Evolutionary conservation across 2,888 invertebrate genomes (phyloP), one percentile per base, ranked within the genome.

Genomic region (Chloromyia formosa): DNA sequence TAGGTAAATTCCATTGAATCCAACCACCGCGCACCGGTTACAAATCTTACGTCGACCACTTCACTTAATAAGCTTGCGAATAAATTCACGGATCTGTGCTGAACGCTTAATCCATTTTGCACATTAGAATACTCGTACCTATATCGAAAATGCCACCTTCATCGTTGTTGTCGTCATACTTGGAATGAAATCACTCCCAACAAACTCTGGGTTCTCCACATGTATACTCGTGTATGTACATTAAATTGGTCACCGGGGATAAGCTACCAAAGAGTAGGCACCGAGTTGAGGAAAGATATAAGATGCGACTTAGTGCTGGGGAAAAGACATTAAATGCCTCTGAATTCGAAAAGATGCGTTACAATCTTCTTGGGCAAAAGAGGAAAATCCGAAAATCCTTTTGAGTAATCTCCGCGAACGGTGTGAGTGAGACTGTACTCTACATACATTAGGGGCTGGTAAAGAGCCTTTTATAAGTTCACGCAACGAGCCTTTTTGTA

Each of bases 401-500:
- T 60, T 35, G 56, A 62, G 62, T 61, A 73, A 73, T 73, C 73
- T 62, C 22, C 27, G 27, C 60, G 20, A 23, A 16, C 22, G 45
- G 49, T 69, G 60, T 72, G 54, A 18, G 27, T n/a, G 27, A n/a
- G 10, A n/a, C 42, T 23, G 12, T 56, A 20, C 27, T 35, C 49
- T 49, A 49, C 42, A 16, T 12, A 56, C 14, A 18, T 7, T n/a
- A n/a, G n/a, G n/a, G n/a, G n/a, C n/a, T n/a, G n/a, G n/a, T n/a
- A n/a, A n/a, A n/a, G 16, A 61, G 23, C 42, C 12, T 12, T 49
- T 7, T 49, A 4, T 4, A n/a, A n/a, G 3, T 49, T 49, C 49
- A 49, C 49, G 12, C 42, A 42, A 5, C 42, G 42, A 12, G 7
- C 42, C 42, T n/a, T 2, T n/a, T 2, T 49, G 10, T 49, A n/a